Conservation (phyloP, 2,888 invertebrate species). For the Tinea semifulvella region DNA sequence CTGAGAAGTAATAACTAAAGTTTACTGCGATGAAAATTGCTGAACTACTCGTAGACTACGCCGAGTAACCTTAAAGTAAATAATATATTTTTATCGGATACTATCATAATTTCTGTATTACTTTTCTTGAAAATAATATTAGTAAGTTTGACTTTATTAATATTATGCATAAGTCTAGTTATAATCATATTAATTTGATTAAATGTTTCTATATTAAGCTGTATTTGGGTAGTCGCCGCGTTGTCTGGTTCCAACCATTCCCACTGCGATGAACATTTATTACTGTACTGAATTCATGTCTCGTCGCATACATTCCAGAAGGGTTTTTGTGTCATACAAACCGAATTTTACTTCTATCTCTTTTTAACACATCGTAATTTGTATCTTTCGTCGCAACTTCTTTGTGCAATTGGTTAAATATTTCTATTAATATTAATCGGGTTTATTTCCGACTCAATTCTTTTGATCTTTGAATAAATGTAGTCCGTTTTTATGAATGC, state of each 20-base stretch:
- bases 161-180: too few species aligned
- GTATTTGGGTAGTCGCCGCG: conserved; percentile 1
- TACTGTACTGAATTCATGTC: not conserved
- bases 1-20: conserved; percentile 4
- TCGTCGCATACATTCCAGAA: conserved; percentile 1
- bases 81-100: too few species aligned
- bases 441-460: too few species aligned
- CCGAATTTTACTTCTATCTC: not conserved
- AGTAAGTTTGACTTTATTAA: too few species aligned
- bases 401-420: not conserved
- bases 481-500: not conserved
- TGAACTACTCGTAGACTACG: too few species aligned
- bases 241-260: conserved; percentile 4
- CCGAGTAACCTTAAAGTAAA: too few species aligned
- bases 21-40: not conserved
- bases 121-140: too few species aligned
- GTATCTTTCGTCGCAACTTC: not conserved
- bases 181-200: too few species aligned
- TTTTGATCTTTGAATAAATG: not conserved
- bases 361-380: not conserved
- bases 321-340: not conserved
- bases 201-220: too few species aligned
- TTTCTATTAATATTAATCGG: not conserved
- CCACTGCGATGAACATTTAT: conserved; percentile 7
- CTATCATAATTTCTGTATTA: too few species aligned